Conservation (phyloP, 2,888 invertebrate species). For the Troides helena region DNA sequence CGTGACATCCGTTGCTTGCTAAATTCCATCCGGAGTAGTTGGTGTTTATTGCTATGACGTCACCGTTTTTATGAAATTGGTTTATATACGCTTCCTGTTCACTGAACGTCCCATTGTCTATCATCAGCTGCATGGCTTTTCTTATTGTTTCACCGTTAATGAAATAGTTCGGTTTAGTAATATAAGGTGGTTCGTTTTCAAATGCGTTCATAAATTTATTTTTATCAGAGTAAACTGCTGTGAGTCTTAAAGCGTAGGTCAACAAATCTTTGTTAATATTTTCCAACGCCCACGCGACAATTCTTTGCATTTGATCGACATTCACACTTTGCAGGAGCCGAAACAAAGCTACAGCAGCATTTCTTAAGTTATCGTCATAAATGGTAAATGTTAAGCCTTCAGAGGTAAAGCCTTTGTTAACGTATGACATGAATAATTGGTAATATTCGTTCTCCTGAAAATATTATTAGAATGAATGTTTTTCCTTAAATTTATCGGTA, state of each 20-base stretch:
- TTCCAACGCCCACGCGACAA: conserved; percentile 60
- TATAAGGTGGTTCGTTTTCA: conserved; percentile 66
- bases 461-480: neutral
- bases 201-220: conserved; percentile 35
- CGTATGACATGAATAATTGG: conserved; percentile 44
- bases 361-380: conserved; percentile 70
- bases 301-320: conserved; percentile 52
- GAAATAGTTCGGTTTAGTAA: conserved; percentile 68
- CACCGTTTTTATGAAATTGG: conserved; percentile 47
- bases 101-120: conserved; percentile 43
- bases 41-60: conserved; percentile 53
- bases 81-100: conserved; percentile 46
- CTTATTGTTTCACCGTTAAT: conserved; percentile 62
- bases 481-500: too few species aligned
- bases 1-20: conserved; percentile 66
- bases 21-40: conserved; percentile 78
- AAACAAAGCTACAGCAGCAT: conserved; percentile 68
- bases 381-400: conserved; percentile 71
- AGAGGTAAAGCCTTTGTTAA: conserved; percentile 50
- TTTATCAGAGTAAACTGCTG: conserved; percentile 22
- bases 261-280: conserved; percentile 74
- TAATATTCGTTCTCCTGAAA: conserved; percentile 56
- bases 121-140: conserved; percentile 59
- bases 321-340: conserved; percentile 62
- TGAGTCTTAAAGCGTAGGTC: conserved; percentile 58